Conservation (phyloP, 2,888 invertebrate species). For the Lordiphosa fenestrarum region DNA sequence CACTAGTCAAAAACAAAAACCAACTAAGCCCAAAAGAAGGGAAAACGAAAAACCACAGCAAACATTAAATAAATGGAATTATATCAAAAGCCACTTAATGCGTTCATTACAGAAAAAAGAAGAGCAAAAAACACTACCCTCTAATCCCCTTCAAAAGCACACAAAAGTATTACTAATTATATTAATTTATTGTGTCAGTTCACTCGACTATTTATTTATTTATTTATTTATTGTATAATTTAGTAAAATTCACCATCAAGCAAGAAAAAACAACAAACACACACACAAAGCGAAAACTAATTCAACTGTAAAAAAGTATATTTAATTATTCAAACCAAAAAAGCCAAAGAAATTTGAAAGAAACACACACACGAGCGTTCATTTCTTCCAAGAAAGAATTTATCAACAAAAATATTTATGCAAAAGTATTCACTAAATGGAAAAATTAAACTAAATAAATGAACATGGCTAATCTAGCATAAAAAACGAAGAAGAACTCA, state of each 20-base stretch:
- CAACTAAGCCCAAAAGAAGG: background rate
- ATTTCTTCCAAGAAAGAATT: conserved; percentile 16
- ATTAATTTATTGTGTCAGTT: conserved; percentile 42
- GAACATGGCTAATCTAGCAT: conserved; percentile 57
- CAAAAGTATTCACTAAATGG: conserved; percentile 29
- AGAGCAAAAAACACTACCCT: conserved; percentile 29
- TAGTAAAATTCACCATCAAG: conserved; percentile 39
- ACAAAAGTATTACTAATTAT: conserved; percentile 51
- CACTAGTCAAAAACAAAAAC: conserved; percentile 57
- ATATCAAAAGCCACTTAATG: conserved; percentile 54
- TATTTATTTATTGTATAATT: conserved; percentile 40
- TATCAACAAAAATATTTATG: conserved; percentile 24
- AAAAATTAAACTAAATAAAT: conserved; percentile 23
- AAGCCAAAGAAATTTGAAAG: conserved; percentile 69
- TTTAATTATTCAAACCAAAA: conserved; percentile 37
- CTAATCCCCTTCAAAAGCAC: conserved; percentile 25
- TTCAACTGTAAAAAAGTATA: conserved; percentile 32
- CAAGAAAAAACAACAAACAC: conserved; percentile 29
- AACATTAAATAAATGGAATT: conserved; percentile 52
- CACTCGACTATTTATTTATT: conserved; percentile 33
- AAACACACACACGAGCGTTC: conserved; percentile 31
- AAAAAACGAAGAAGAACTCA: conserved; percentile 38
- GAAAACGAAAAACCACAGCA: conserved; percentile 41
- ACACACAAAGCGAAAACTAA: conserved; percentile 31
- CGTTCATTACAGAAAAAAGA: conserved; percentile 40